Evolutionary conservation across 2,113 vertebrate genomes (phyloP).

Genomic region (Nothobranchius furzeri): DNA sequence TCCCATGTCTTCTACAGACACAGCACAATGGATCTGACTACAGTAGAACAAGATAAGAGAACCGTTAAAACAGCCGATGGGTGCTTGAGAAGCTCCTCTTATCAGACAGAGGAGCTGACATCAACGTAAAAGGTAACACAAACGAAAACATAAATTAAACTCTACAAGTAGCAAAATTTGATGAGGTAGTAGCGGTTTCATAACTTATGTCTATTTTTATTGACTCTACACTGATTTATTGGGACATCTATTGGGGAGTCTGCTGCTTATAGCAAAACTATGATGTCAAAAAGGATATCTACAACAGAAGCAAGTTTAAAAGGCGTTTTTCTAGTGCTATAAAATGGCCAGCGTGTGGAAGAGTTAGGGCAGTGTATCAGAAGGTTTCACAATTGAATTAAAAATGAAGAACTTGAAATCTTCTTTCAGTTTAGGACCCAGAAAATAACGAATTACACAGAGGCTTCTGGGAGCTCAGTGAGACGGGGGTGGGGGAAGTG

Average conservation of each 20-base stretch:
- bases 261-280: background rate
- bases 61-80: constrained; percentile 29
- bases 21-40: constrained; percentile 37
- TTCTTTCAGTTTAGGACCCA: no score
- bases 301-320: background rate
- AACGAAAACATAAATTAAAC: background rate
- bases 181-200: background rate
- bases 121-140: constrained; percentile 7
- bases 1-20: constrained; percentile 34
- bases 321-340: no score
- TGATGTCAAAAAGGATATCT: background rate
- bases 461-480: no score
- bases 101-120: constrained; percentile 5
- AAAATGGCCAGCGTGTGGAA: no score
- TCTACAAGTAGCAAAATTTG: constrained; percentile 1
- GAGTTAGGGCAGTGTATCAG: no score
- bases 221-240: background rate
- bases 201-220: background rate
- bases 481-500: no score
- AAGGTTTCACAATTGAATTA: no score
- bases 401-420: no score
- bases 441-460: no score
- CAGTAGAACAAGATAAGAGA: constrained; percentile 35
- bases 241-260: no score
- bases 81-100: constrained; percentile 6